A percentile compares a stretch with the other conserved stretches of the same genome.
phyloP scores from a whole-genome alignment of 2,888 invertebrate species.

The Eilema depressum region DNA sequence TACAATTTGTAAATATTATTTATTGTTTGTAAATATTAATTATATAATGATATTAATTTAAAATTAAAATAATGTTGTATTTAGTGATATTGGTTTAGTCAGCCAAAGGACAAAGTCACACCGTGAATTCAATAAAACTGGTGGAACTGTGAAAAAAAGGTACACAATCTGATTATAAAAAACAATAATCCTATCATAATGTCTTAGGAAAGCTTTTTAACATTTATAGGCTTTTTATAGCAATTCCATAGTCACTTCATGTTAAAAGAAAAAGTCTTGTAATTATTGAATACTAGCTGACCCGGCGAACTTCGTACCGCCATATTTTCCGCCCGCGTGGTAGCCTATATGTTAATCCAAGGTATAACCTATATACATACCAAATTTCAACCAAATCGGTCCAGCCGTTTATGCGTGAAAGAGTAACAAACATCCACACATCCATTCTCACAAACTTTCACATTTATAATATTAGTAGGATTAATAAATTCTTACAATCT shows the following conservation, averaged over 20 bases:
- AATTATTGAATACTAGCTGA: no score
- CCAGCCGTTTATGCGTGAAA: no score
- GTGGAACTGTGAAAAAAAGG: slow-evolving; percentile 28
- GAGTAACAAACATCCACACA: no score
- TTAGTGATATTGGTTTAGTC: slow-evolving; percentile 16
- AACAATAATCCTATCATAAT: slow-evolving; percentile 40
- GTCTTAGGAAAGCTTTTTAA: slow-evolving; percentile 59
- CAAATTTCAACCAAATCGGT: no score
- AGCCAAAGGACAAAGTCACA: slow-evolving; percentile 28
- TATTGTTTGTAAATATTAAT: slow-evolving; percentile 13
- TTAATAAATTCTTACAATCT: neutral
- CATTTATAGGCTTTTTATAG: slow-evolving; percentile 55
- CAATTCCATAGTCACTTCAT: slow-evolving; percentile 57
- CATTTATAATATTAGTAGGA: no score
- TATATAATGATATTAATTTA: neutral
- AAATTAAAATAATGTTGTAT: neutral
- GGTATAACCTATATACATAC: no score
- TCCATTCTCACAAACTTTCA: no score
- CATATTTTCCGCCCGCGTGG: no score
- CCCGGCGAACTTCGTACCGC: no score
- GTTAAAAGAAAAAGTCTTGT: slow-evolving; percentile 15
- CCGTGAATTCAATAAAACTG: slow-evolving; percentile 24
- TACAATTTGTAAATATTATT: slow-evolving; percentile 14
- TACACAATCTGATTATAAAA: slow-evolving; percentile 18
- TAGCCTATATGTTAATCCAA: no score